Percentiles rank a stretch among this genome's conserved stretches.
Evolutionary conservation across 1,140 invertebrate species (phyloP).

Genomic region (Anagrus nilaparvatae): DNA sequence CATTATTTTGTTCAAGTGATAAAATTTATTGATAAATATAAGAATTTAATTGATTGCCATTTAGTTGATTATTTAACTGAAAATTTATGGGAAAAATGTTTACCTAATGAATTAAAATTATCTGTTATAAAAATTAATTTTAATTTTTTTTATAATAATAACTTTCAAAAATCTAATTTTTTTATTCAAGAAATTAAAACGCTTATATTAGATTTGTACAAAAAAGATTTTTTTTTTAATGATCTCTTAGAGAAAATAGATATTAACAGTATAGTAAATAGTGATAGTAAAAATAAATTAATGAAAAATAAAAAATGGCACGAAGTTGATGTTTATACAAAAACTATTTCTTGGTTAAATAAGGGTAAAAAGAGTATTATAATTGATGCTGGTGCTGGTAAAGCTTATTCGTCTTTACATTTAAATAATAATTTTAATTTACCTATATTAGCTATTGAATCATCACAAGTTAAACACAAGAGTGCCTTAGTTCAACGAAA

Average conservation of each 20-base stretch:
- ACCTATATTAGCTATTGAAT: constrained; percentile 71
- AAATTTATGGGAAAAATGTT: constrained; percentile 51
- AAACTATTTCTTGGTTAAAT: constrained; percentile 27
- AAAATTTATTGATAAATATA: constrained; percentile 46
- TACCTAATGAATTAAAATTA: constrained; percentile 45
- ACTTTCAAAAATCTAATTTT: constrained; percentile 1
- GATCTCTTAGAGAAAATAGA: constrained; percentile 15
- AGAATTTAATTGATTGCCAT: constrained; percentile 62
- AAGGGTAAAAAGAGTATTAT: constrained; percentile 32
- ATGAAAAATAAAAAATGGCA: constrained; percentile 75
- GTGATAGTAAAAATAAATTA: constrained; percentile 39
- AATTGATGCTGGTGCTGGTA: constrained; percentile 78
- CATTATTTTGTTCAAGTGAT: constrained; percentile 45
- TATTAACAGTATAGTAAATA: not conserved
- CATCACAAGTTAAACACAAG: constrained; percentile 50
- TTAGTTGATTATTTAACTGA: constrained; percentile 71
- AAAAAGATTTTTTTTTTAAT: constrained; percentile 12
- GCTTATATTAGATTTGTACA: constrained; percentile 22
- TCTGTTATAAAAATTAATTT: constrained; percentile 39
- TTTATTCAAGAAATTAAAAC: constrained; percentile 12
- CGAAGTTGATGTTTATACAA: constrained; percentile 57
- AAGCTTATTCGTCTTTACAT: constrained; percentile 70
- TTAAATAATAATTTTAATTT: constrained; percentile 59
- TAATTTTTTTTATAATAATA: constrained; percentile 16
- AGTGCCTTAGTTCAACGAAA: constrained; percentile 51